Base-by-base conservation (phyloP, 2,888 invertebrate genomes). In the Drosophila demipolita region DNA sequence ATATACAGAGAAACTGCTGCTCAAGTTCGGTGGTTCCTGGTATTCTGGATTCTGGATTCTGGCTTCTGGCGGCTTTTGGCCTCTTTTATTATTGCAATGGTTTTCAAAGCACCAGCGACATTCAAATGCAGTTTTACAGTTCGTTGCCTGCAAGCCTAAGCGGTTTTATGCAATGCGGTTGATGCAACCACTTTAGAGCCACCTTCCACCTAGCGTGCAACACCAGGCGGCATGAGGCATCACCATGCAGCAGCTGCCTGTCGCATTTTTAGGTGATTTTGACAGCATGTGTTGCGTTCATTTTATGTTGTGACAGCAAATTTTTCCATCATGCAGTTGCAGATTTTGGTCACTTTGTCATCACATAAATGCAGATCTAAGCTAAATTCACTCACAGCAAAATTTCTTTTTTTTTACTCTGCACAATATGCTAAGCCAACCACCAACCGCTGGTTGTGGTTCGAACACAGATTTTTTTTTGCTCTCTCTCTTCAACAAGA, bases 111-210 rank as follows among this genome's bases (percentile, higher is more conserved):
- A 53, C 35, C 20, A 53, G 52, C 66, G 57, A 72, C 73, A 81
- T 86, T 87, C 87, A 87, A 87, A 86, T 89, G 79, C 82, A 89
- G 84, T 89, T 89, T 86, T 73, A 77, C 89, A 87, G 89, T 82
- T 82, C 80, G 89, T 66, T 87, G 86, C 75, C 75, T 89, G 80
- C 87, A 89, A 87, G 82, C 87, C 84, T 82, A 89, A 89, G 87
- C 83, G 87, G 87, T 87, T 87, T 82, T 80, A 59, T 74, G 72
- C 72, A 78, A 71, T 75, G 75, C 68, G 80, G 78, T 67, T 62
- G 59, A 61, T 32, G 62, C 64, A 55, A 61, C 58, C 75, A 53
- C 74, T 66, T 61, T 55, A 48, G 59, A 20, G 23, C 26, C 32
- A 54, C n/a, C 38, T 26, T 29, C 29, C 20, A 33, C 29, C 62